Base-by-base conservation (phyloP, 2,113 vertebrate genomes). In the Tragelaphus scriptus region DNA sequence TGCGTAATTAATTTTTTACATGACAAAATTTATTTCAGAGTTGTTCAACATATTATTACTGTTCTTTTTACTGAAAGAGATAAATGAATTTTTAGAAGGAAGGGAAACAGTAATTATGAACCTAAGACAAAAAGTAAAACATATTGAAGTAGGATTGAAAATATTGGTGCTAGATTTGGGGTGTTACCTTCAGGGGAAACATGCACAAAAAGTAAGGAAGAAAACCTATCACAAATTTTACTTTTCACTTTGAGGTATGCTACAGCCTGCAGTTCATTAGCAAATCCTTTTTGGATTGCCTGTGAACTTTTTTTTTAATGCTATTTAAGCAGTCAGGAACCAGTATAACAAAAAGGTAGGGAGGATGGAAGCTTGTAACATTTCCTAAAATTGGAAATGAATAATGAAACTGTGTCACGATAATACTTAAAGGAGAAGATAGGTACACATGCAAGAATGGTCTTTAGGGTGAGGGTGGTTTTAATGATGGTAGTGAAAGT, bases 1-100 rank as follows among this genome's bases (percentile, higher is more conserved):
- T 99, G 99, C 98, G 99, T 99, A 99, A 99, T 99, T 99, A 99
- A 99, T 99, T 99, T 99, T 99, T 99, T 99, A 99, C 99, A 99
- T 98, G 98, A 99, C 99, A 99, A 99, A 99, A 99, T 99, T 99
- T 99, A 99, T 99, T 99, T 99, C 98, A 98, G 98, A 98, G 98
- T 99, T 99, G 99, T 99, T 99, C 99, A 98, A 99, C 98, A 98
- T 99, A 99, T 98, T 99, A 99, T 99, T 98, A 98, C 99, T 98
- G 98, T 98, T 99, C 99, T 99, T 99, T 99, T 99, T 98, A 98
- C 98, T 98, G 98, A 99, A 98, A 98, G 98, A 99, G 98, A 98
- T 98, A 99, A 99, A 99, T 98, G 97, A 97, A 98, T 98, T 99
- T 99, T 99, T 98, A 98, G 98, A 98, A 98, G 97, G 96, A 98